Evolutionary conservation across 2,113 vertebrate genomes (phyloP).

Genomic region (Cyanoramphus novaezelandiae): DNA sequence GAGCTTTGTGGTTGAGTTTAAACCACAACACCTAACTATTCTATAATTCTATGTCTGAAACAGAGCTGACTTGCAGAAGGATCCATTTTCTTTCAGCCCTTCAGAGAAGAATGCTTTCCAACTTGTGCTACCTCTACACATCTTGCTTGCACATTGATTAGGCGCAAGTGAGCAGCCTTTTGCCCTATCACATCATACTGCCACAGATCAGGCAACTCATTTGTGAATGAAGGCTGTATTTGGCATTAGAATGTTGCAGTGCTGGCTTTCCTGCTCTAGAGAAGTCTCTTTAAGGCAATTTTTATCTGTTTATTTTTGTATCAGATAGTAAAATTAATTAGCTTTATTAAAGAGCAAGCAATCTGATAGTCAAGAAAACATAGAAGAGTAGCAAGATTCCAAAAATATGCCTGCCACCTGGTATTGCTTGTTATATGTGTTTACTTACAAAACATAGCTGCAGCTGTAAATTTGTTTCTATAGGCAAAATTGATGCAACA

Average conservation of each 20-base stretch:
- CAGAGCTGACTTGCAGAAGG: not conserved
- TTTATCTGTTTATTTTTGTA: conserved; percentile 27
- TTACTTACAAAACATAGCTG: conserved; percentile 20
- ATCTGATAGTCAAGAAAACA: conserved; percentile 15
- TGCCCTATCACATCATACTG: too few relatives aligned
- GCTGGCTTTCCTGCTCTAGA: not conserved
- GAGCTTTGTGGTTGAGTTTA: too few relatives aligned
- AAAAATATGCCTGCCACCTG: conserved; percentile 37
- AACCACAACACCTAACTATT: not conserved
- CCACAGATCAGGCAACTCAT: not conserved
- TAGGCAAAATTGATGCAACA: conserved; percentile 19
- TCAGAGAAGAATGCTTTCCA: not conserved
- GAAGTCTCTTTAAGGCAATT: not conserved
- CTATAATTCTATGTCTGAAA: not conserved
- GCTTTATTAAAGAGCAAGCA: conserved; percentile 30
- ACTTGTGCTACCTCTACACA: not conserved
- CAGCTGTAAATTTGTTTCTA: conserved; percentile 33
- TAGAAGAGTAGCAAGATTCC: not conserved
- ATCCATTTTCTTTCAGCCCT: not conserved
- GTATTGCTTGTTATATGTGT: not conserved
- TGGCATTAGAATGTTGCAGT: not conserved
- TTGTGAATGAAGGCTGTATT: not conserved
- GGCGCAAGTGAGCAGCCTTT: not conserved
- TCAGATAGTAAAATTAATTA: conserved; percentile 41
- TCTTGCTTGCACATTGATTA: not conserved